These are phyloP conservation scores for Tetranychus urticae DNA, from an alignment of 1,140 invertebrate genomes.

Conservation along the genomic window DNA sequence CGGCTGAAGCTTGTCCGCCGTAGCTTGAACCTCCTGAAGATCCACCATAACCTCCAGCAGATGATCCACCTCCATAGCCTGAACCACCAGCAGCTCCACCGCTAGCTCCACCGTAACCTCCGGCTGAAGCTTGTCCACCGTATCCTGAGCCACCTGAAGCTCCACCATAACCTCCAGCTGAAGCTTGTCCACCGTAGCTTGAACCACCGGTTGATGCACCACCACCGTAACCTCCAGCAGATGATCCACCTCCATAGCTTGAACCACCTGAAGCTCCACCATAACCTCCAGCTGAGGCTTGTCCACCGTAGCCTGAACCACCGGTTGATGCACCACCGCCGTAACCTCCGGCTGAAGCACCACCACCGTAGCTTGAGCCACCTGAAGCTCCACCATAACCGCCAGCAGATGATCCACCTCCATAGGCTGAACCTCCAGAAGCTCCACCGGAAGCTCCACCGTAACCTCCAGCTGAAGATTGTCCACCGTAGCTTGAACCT, in stretches of 20 bases:
- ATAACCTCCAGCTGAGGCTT: neutral
- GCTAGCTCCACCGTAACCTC: neutral
- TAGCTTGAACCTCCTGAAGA: neutral
- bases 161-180: neutral
- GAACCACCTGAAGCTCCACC: neutral
- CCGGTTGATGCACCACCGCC: neutral
- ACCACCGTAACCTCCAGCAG: neutral
- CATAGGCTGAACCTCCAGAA: neutral
- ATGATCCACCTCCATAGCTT: neutral
- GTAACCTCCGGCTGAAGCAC: neutral
- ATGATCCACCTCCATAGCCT: neutral
- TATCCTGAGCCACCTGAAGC: neutral
- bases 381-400: neutral
- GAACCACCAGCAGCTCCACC: neutral
- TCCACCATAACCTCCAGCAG: neutral
- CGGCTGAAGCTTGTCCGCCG: neutral
- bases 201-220: neutral
- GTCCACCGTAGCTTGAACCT: neutral
- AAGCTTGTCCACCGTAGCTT: neutral
- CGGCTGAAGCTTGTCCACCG: neutral
- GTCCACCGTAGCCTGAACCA: neutral
- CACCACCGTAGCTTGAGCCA: neutral
- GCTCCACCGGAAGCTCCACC: neutral
- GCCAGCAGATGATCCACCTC: neutral
- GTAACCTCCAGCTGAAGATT: neutral